These are phyloP conservation scores for Pagrus major DNA, from an alignment of 2,113 vertebrate species.

Conservation along the genomic window DNA sequence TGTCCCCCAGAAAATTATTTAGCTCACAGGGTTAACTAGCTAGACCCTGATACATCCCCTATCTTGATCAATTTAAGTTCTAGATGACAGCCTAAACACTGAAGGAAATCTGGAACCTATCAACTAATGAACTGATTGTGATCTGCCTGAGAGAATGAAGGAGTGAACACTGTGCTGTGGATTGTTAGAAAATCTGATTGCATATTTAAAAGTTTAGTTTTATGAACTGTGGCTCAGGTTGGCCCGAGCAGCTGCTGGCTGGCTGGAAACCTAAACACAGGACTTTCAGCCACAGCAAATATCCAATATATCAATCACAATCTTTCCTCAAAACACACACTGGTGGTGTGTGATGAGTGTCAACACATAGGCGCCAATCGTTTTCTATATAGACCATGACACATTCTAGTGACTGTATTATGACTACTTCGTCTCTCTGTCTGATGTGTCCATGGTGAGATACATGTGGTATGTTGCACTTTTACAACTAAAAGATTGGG, in stretches of 20 bases:
- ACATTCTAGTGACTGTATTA: neutral
- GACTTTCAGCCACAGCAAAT: neutral
- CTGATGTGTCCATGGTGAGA: neutral
- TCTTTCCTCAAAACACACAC: neutral
- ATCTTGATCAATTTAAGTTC: neutral
- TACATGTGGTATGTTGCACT: neutral
- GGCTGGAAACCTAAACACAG: neutral
- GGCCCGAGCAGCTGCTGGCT: neutral
- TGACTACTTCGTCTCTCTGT: neutral
- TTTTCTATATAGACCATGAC: neutral
- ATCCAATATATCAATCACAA: neutral
- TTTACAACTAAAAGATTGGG: neutral
- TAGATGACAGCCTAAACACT: neutral
- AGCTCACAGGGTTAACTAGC: neutral
- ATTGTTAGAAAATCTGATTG: neutral
- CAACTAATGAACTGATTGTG: too few species aligned
- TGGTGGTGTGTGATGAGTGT: neutral
- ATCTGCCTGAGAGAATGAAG: neutral
- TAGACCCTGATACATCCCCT: conserved; percentile 1
- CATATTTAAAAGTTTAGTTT: neutral
- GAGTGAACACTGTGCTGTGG: neutral
- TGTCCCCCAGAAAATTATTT: neutral
- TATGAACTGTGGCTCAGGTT: neutral
- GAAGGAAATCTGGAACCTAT: neutral
- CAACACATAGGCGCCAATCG: neutral